Conservation (phyloP, 2,888 invertebrate species). For the Drosophila tripunctata region DNA sequence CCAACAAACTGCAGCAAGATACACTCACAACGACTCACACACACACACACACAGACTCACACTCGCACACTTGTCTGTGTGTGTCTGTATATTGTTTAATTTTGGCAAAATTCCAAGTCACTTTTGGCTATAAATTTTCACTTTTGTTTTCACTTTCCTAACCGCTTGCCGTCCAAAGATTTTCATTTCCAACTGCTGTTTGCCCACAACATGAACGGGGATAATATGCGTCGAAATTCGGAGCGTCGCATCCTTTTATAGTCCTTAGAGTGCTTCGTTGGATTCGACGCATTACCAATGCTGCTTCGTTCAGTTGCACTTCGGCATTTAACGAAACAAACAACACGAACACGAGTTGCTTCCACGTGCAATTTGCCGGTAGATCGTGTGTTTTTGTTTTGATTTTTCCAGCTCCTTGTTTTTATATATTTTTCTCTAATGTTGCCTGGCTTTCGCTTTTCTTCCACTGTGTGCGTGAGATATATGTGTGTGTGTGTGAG, state of each 20-base stretch:
- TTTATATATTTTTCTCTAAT: slow-evolving; percentile 6
- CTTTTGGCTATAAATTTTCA: slow-evolving; percentile 54
- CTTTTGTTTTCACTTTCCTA: slow-evolving; percentile 63
- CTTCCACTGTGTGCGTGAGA: slow-evolving; percentile 21
- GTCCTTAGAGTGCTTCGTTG: slow-evolving; percentile 44
- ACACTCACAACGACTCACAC: slow-evolving; percentile 5
- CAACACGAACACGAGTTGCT: slow-evolving; percentile 10
- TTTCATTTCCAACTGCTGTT: slow-evolving; percentile 30
- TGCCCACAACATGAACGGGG: slow-evolving; percentile 48
- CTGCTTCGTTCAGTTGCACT: slow-evolving; percentile 40
- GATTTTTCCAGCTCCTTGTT: slow-evolving; percentile 44
- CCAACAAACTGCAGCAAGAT: slow-evolving; percentile 41
- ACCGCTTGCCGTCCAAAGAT: slow-evolving; percentile 2
- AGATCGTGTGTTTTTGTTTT: slow-evolving; percentile 75
- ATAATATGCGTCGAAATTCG: slow-evolving; percentile 55
- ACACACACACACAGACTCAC: slow-evolving; percentile 8
- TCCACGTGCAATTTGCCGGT: slow-evolving; percentile 76
- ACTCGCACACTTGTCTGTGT: neutral
- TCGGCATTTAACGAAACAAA: slow-evolving; percentile 58
- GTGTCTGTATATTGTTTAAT: slow-evolving; percentile 23
- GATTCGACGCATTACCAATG: slow-evolving; percentile 56
- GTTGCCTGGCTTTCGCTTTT: slow-evolving; percentile 57
- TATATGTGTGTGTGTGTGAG: neutral
- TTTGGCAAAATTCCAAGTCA: slow-evolving; percentile 51
- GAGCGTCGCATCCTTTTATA: slow-evolving; percentile 57